Evolutionary conservation across 2,888 invertebrate species (phyloP).

Genomic region (Tribolium freemani): DNA sequence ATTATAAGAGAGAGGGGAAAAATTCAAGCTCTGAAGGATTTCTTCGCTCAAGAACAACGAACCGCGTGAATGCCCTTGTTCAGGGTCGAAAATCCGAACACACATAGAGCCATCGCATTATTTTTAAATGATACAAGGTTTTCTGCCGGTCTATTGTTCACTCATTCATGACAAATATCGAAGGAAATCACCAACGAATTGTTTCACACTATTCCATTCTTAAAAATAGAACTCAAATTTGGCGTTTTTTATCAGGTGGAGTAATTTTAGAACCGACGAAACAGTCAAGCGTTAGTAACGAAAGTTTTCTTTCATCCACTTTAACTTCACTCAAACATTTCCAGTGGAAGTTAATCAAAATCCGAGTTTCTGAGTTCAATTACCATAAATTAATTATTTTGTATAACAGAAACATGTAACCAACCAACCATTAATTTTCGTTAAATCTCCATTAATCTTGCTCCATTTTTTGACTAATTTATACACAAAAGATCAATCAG

Average conservation of each 20-base stretch:
- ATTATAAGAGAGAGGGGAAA: neutral
- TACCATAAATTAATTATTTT: neutral
- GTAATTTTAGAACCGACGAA: neutral
- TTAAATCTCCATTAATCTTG: neutral
- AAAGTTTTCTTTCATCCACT: neutral
- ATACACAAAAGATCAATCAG: neutral
- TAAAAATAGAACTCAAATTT: neutral
- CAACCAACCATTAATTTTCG: neutral
- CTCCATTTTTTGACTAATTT: neutral
- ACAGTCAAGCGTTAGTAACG: neutral
- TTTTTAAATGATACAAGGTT: slow-evolving; percentile 25
- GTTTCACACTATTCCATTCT: too few species aligned
- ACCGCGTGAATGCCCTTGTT: slow-evolving; percentile 36
- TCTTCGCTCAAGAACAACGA: slow-evolving; percentile 25
- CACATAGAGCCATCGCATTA: slow-evolving; percentile 12
- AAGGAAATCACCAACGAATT: neutral
- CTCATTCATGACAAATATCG: slow-evolving; percentile 17
- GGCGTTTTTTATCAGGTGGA: neutral
- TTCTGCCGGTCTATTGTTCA: slow-evolving; percentile 5
- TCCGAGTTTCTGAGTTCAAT: neutral
- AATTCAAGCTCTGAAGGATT: slow-evolving; percentile 14
- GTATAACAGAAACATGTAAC: neutral
- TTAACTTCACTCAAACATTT: neutral
- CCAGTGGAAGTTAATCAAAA: neutral
- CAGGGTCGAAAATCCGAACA: slow-evolving; percentile 39